These are phyloP conservation scores for Epinephelus moara DNA, from an alignment of 2,113 vertebrate genomes.

Conservation along the genomic window DNA sequence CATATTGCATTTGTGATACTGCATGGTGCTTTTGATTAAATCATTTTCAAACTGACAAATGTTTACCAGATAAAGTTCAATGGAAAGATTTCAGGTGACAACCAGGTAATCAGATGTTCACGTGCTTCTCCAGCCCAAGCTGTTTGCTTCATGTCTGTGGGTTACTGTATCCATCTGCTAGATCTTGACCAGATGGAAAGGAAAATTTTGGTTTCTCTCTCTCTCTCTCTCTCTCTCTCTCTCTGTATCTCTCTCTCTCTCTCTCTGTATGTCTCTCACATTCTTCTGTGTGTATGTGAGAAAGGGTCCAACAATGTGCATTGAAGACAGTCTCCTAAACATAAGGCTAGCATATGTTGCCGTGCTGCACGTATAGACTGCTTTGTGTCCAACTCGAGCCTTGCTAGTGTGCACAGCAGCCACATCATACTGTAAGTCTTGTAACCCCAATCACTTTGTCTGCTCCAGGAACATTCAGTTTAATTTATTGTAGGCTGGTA, in stretches of 20 bases:
- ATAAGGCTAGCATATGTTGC: slow-evolving; percentile 70
- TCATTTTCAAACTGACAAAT: slow-evolving; percentile 2
- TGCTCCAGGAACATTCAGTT: not conserved
- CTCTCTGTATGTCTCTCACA: slow-evolving; percentile 21
- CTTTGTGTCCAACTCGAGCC: slow-evolving; percentile 28
- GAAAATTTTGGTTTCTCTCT: slow-evolving; percentile 39
- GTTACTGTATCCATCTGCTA: slow-evolving; percentile 64
- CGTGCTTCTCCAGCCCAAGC: slow-evolving; percentile 3
- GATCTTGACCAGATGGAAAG: slow-evolving; percentile 68
- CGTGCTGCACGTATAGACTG: slow-evolving; percentile 34
- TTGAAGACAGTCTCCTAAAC: slow-evolving; percentile 49
- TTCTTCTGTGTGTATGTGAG: slow-evolving; percentile 13
- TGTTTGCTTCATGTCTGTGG: slow-evolving; percentile 55
- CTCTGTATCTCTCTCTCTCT: slow-evolving; percentile 29
- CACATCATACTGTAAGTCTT: slow-evolving; percentile 52
- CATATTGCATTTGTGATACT: not conserved
- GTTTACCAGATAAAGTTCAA: not conserved
- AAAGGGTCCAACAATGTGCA: slow-evolving; percentile 47
- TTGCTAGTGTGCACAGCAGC: slow-evolving; percentile 20
- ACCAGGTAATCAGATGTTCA: slow-evolving; percentile 9
- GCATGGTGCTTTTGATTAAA: not conserved
- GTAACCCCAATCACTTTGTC: not conserved
- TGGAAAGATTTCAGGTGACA: not conserved
- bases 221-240: slow-evolving; percentile 10
- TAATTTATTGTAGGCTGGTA: not conserved